These are phyloP conservation scores for Hybos culiciformis DNA, from an alignment of 2,888 invertebrate genomes.

Conservation along the genomic window DNA sequence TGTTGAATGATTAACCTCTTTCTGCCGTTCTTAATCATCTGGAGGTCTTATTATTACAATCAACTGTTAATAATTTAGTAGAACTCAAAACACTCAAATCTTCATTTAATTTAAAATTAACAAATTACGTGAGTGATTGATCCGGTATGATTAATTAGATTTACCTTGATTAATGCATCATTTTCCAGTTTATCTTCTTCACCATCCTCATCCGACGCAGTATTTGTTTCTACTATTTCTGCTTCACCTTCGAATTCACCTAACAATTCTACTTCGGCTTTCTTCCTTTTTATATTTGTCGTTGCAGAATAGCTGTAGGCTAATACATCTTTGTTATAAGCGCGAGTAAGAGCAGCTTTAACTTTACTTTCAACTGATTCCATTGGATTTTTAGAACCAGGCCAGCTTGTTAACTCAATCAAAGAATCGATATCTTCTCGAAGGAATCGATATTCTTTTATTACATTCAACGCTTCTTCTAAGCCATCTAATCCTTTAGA, in stretches of 20 bases:
- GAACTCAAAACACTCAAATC: not conserved
- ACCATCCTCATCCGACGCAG: conserved; percentile 33
- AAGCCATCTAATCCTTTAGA: conserved; percentile 58
- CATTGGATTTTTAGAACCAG: conserved; percentile 61
- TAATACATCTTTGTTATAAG: conserved; percentile 74
- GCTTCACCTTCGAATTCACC: conserved; percentile 35
- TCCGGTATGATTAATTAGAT: not conserved
- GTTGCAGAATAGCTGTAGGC: conserved; percentile 64
- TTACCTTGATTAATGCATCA: conserved; percentile 62
- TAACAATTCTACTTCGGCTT: conserved; percentile 33
- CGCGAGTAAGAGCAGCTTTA: conserved; percentile 85
- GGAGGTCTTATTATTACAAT: too few species aligned
- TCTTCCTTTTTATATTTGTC: conserved; percentile 47
- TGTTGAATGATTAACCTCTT: too few species aligned
- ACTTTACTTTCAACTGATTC: conserved; percentile 65
- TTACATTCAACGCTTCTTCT: conserved; percentile 49
- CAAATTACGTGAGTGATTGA: too few species aligned
- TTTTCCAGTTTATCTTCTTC: conserved; percentile 48
- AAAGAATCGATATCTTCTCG: conserved; percentile 87
- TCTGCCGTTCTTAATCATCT: too few species aligned
- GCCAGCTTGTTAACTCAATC: conserved; percentile 75
- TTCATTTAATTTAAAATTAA: not conserved
- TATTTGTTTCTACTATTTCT: conserved; percentile 28
- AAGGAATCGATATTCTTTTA: conserved; percentile 73
- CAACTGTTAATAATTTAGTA: too few species aligned